A percentile compares a stretch with the other conserved stretches of the same genome.
These are phyloP conservation scores for Arbacia lixula DNA, from an alignment of 53 echinoderm and acorn worm genomes.

Conservation along the genomic window DNA sequence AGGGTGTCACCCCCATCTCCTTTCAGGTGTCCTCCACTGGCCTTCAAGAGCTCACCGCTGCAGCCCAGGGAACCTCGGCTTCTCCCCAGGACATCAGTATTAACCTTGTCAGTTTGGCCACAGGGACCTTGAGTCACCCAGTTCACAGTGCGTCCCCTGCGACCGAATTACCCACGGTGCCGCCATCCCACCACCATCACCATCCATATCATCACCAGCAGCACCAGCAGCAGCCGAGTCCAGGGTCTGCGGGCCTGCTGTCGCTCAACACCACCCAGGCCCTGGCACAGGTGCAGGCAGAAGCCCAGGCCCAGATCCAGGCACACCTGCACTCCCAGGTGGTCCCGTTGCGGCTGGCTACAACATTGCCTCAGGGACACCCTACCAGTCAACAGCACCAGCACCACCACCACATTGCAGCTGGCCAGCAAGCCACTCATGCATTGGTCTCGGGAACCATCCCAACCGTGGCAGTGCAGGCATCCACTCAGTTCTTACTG, in stretches of 20 bases:
- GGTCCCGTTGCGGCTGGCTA: constrained; percentile 37
- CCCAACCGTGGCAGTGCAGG: constrained; percentile 17
- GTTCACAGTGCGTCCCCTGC: constrained; percentile 20
- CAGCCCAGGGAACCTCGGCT: not conserved
- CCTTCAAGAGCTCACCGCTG: constrained; percentile 29
- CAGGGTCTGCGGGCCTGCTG: constrained; percentile 4
- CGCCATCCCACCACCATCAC: constrained; percentile 17
- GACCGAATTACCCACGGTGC: constrained; percentile 1
- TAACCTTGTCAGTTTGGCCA: constrained; percentile 28
- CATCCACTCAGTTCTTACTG: not conserved
- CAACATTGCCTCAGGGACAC: constrained; percentile 20
- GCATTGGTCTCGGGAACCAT: constrained; percentile 1
- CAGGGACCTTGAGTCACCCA: constrained; percentile 45
- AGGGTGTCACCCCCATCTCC: not conserved
- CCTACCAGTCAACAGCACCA: not conserved
- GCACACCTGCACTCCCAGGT: constrained; percentile 34
- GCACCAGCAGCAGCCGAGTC: constrained; percentile 26
- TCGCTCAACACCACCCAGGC: constrained; percentile 50
- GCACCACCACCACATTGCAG: not conserved
- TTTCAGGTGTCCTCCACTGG: not conserved
- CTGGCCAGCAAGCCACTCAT: not conserved
- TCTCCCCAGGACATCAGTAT: not conserved
- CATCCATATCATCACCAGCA: constrained; percentile 21
- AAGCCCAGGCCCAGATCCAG: constrained; percentile 44
- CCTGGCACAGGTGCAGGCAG: constrained; percentile 56